These are phyloP conservation scores for Ranitomeya variabilis DNA, from an alignment of 2,113 vertebrate species.

Conservation along the genomic window DNA sequence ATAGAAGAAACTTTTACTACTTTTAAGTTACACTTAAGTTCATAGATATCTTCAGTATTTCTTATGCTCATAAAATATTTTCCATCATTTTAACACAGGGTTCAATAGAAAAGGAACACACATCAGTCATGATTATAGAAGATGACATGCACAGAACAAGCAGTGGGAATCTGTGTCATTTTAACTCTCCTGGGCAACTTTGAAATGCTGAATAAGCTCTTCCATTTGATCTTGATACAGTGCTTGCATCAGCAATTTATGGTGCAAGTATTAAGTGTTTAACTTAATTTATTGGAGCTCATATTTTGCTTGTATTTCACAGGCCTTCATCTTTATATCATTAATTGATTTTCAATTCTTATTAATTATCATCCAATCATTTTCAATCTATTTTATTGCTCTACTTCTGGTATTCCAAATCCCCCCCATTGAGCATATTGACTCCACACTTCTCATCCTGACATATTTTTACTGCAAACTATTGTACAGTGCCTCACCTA, in stretches of 20 bases:
- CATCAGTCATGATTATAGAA: constrained; percentile 62
- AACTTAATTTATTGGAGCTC: constrained; percentile 62
- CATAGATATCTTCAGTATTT: not conserved
- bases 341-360: not conserved
- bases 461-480: constrained; percentile 60
- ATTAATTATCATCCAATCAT: not conserved
- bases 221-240: constrained; percentile 72
- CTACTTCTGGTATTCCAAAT: constrained; percentile 8
- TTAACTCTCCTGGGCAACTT: constrained; percentile 65
- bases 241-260: constrained; percentile 70
- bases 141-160: constrained; percentile 64
- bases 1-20: not conserved
- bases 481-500: constrained; percentile 57
- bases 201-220: constrained; percentile 72
- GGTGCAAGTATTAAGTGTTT: constrained; percentile 10
- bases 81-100: constrained; percentile 62
- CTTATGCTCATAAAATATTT: not conserved
- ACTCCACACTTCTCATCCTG: constrained; percentile 61
- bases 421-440: constrained; percentile 60
- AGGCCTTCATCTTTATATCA: constrained; percentile 40
- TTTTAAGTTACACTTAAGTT: not conserved
- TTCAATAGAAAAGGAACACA: constrained; percentile 58
- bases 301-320: constrained; percentile 67
- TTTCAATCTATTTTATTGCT: constrained; percentile 7
- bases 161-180: constrained; percentile 60